Percentiles rank a stretch among this genome's conserved stretches.
Evolutionary conservation across 2,113 vertebrate species (phyloP).

Genomic region (Sporophila hypoxantha): DNA sequence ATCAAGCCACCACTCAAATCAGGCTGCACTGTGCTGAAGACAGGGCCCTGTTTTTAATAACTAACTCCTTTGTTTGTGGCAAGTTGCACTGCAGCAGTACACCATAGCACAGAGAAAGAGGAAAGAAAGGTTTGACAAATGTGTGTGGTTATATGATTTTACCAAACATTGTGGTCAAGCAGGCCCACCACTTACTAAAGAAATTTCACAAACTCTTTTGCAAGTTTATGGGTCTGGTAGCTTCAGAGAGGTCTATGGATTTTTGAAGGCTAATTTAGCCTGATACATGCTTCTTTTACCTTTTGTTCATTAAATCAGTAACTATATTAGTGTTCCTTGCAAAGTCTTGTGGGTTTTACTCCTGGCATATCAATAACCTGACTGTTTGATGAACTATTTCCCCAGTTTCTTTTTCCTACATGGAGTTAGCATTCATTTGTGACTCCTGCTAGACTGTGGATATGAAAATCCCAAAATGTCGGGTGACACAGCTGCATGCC

Average conservation of each 20-base stretch:
- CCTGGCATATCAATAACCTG: background rate
- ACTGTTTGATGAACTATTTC: background rate
- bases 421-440: background rate
- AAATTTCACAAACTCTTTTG: background rate
- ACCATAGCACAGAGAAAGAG: background rate
- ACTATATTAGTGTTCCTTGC: background rate
- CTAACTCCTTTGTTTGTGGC: background rate
- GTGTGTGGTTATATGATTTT: background rate
- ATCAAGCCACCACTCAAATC: background rate
- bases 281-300: background rate
- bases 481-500: background rate
- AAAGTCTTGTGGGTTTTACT: background rate
- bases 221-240: background rate
- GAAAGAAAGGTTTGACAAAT: background rate
- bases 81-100: background rate
- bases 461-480: background rate
- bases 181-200: background rate
- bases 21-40: background rate
- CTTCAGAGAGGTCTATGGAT: background rate
- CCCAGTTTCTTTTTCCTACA: background rate
- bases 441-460: background rate
- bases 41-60: background rate
- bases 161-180: background rate
- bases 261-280: background rate
- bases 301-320: background rate